Conservation (phyloP, 2,113 vertebrate species). For the Acanthochromis polyacanthus region DNA sequence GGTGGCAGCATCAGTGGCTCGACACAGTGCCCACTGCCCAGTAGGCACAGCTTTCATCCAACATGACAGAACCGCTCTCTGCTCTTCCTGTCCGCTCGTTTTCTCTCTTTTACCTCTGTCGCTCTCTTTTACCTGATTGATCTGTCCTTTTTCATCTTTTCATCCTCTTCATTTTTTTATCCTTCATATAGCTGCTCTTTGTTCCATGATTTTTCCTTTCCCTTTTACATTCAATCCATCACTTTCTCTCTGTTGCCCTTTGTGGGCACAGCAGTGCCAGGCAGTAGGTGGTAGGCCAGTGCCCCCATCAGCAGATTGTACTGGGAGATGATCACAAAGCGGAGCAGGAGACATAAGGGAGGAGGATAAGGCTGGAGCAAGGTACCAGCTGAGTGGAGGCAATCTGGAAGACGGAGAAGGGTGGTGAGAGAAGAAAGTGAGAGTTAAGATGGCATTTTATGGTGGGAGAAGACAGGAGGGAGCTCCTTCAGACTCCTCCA, state of each 20-base stretch:
- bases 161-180: conserved; percentile 52
- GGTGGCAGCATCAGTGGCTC: conserved; percentile 68
- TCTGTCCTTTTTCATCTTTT: conserved; percentile 52
- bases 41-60: conserved; percentile 77
- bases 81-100: conserved; percentile 34
- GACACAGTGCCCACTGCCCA: conserved; percentile 65
- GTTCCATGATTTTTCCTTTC: conserved; percentile 8
- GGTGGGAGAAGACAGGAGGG: no score
- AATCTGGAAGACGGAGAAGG: not conserved
- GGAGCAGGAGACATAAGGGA: conserved; percentile 13
- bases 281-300: conserved; percentile 39
- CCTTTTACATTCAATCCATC: conserved; percentile 25
- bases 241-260: conserved; percentile 48
- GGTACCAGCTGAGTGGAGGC: conserved; percentile 21
- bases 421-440: not conserved
- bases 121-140: conserved; percentile 52
- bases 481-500: no score
- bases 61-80: conserved; percentile 66
- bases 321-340: conserved; percentile 60
- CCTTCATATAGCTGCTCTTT: conserved; percentile 55
- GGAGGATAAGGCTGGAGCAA: conserved; percentile 3
- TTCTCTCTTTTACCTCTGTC: conserved; percentile 53
- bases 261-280: conserved; percentile 56
- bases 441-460: not conserved
- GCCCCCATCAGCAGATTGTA: conserved; percentile 64